Evolutionary conservation across 2,797 vertebrate genomes (phyloP).

Genomic region (Microcaecilia unicolor): DNA sequence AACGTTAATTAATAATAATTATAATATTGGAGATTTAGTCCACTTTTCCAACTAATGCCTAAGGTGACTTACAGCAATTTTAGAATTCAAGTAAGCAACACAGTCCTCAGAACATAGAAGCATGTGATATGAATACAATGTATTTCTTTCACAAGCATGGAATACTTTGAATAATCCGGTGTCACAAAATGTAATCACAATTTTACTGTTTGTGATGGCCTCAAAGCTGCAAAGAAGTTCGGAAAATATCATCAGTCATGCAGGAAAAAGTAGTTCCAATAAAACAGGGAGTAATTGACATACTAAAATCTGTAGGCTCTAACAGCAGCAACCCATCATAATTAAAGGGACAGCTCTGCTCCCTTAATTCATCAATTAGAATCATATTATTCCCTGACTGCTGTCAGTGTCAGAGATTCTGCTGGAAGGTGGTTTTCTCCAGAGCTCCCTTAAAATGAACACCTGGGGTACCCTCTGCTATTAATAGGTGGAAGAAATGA

Average conservation of each 20-base stretch:
- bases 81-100: too few species aligned
- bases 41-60: too few species aligned
- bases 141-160: too few species aligned
- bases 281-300: slow-evolving; percentile 1
- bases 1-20: too few species aligned
- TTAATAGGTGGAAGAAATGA: slow-evolving; percentile 32
- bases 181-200: too few species aligned
- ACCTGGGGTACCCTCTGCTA: slow-evolving; percentile 17
- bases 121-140: too few species aligned
- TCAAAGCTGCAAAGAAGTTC: too few species aligned
- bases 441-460: slow-evolving; percentile 23
- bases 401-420: slow-evolving; percentile 16
- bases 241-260: background rate
- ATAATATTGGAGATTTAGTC: too few species aligned
- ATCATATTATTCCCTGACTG: slow-evolving; percentile 4
- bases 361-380: slow-evolving; percentile 24
- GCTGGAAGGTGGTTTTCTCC: slow-evolving; percentile 18
- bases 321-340: background rate
- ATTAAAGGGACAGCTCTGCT: background rate
- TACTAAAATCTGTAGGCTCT: slow-evolving; percentile 7
- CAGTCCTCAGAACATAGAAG: too few species aligned
- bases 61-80: too few species aligned
- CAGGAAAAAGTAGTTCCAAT: slow-evolving; percentile 1
- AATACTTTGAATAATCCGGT: too few species aligned
- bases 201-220: too few species aligned